Percentiles rank a stretch among this genome's conserved stretches.
phyloP scores from a whole-genome alignment of 2,797 vertebrate species.

The Nothura maculosa region DNA sequence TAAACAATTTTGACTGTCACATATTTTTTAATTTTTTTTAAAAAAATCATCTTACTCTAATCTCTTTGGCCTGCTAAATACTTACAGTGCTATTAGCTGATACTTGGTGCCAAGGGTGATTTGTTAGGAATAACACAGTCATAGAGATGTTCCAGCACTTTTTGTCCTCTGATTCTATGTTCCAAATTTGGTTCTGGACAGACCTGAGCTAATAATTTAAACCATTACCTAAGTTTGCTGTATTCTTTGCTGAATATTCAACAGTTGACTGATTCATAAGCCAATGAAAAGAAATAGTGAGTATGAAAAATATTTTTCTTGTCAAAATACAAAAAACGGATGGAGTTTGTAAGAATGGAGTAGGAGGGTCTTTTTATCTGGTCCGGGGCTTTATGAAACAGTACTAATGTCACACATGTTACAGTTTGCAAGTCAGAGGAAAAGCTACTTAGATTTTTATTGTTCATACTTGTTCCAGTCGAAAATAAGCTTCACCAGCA shows the following conservation, averaged over 20 bases:
- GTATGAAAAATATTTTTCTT: neutral
- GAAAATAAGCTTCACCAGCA: neutral
- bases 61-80: neutral
- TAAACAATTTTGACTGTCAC: neutral
- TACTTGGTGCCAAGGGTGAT: neutral
- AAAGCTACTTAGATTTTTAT: neutral
- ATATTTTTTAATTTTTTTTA: rapidly evolving
- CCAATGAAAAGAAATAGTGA: neutral
- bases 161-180: neutral
- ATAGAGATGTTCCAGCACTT: neutral
- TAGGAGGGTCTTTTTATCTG: neutral
- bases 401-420: neutral
- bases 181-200: neutral
- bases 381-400: neutral
- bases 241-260: neutral
- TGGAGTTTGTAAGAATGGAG: neutral
- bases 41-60: neutral
- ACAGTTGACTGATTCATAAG: neutral
- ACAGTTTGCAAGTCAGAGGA: neutral
- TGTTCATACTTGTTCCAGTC: neutral
- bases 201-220: neutral
- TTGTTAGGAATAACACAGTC: neutral
- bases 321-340: neutral
- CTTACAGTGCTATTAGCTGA: neutral
- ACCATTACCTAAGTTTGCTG: neutral